These are phyloP conservation scores for Limosa lapponica DNA, from an alignment of 2,797 vertebrate species.

Conservation along the genomic window DNA sequence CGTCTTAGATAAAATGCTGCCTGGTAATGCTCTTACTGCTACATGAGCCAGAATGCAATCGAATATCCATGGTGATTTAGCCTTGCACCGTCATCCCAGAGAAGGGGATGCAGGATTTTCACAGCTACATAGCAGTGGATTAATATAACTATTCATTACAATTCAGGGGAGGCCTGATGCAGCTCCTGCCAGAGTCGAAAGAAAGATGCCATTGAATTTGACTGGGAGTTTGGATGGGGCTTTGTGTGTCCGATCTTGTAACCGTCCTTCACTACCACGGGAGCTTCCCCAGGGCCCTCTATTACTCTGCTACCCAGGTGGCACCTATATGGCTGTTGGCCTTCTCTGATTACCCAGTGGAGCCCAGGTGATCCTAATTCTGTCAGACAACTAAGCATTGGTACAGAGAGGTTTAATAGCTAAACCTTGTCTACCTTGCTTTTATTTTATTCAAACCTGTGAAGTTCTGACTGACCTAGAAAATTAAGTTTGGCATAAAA, in stretches of 20 bases:
- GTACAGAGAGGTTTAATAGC: constrained; percentile 2
- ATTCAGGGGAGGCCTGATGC: constrained; percentile 40
- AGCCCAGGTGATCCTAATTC: background rate
- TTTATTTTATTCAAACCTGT: background rate
- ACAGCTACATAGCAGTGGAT: constrained; percentile 50
- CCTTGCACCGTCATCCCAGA: constrained; percentile 7
- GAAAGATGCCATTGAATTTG: constrained; percentile 21
- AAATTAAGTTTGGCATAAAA: background rate
- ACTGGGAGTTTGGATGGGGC: background rate
- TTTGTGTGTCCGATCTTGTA: background rate
- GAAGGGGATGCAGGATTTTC: constrained; percentile 55
- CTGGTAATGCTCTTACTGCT: constrained; percentile 65
- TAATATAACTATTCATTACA: constrained; percentile 54
- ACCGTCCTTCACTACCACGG: background rate
- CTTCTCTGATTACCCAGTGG: background rate
- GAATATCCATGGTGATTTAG: constrained; percentile 70
- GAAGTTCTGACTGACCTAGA: background rate
- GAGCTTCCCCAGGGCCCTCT: background rate
- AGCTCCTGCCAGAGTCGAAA: background rate
- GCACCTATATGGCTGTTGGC: background rate
- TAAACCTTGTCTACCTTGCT: background rate
- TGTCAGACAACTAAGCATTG: background rate
- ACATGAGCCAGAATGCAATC: constrained; percentile 56
- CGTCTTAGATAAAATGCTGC: constrained; percentile 45
- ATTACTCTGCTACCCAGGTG: background rate